Base-by-base conservation (phyloP, 2,888 invertebrate species). In the Kuschelorhynchus macadamiae region DNA sequence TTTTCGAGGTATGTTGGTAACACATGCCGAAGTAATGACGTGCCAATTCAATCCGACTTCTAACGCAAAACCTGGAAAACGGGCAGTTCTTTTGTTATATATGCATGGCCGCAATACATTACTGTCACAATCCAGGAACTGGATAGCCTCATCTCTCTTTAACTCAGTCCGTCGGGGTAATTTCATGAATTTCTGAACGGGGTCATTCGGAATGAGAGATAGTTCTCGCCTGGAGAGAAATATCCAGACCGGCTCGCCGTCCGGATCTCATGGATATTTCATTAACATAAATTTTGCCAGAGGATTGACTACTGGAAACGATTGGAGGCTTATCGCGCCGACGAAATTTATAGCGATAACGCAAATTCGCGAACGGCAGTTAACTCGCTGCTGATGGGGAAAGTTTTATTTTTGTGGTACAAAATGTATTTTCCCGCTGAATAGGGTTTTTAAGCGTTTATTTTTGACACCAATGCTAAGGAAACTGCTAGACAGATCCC, bases 171-270 rank as follows among this genome's bases (percentile, higher is more conserved):
- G 46, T 21, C 49, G 33, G 25, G 47, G 56, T 32, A 63, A 63
- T 63, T 63, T 63, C 63, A 63, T 63, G 63, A 63, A 63, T 63
- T 63, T 47, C 56, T 55, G 49, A 63, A 56, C 63, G 49, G 49
- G 62, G 63, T 63, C 63, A 63, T 47, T 56, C 47, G 39, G 30
- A 56, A 36, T 63, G 63, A 56, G 55, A 56, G 56, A 56, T 62
- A 20, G 62, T 53, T 49, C 60, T 60, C 49, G 60, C 49, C 60
- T 46, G 33, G 32, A 46, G 57, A 44, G 46, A 42, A 18, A 44
- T 46, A 46, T 46, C 57, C 57, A 39, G 39, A 1, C 21, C 14
- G 17, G 61, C 30, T 33, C 16, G 44, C 46, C 36, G 18, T 42
- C 47, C 42, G 14, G 47, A 18, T 33, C 46, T 57, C 57, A 57